Conservation (phyloP, 2,888 invertebrate species). For the Chrysolina oricalcia region DNA sequence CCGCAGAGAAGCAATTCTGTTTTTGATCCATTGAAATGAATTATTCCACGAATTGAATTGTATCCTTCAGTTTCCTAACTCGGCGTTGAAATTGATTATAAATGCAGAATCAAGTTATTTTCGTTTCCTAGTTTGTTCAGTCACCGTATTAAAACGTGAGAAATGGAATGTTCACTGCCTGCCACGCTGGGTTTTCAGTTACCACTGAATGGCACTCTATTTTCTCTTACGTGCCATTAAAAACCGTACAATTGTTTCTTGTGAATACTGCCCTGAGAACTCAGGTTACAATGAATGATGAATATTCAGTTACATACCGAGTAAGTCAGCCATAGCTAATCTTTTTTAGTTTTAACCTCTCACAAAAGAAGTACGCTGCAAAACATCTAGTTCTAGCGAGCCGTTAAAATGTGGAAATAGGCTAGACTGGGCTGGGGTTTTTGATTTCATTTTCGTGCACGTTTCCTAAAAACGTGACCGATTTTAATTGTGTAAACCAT, state of each 20-base stretch:
- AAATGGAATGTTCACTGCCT: constrained; percentile 38
- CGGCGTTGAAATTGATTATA: constrained; percentile 20
- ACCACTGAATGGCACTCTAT: constrained; percentile 36
- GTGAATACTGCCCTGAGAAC: constrained; percentile 25
- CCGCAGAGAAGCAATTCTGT: neutral
- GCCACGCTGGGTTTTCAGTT: constrained; percentile 30
- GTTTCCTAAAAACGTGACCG: too few relatives aligned
- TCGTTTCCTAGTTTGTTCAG: constrained; percentile 38
- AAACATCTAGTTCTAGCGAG: neutral
- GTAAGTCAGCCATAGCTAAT: constrained; percentile 8
- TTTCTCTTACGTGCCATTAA: constrained; percentile 35
- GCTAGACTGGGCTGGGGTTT: too few relatives aligned
- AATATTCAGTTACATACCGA: constrained; percentile 26
- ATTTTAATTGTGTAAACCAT: too few relatives aligned
- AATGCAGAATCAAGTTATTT: constrained; percentile 16
- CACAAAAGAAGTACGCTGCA: neutral
- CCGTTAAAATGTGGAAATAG: neutral
- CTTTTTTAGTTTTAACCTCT: neutral
- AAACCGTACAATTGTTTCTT: constrained; percentile 29
- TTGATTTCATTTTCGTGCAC: too few relatives aligned
- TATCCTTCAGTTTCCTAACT: constrained; percentile 2
- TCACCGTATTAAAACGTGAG: constrained; percentile 41
- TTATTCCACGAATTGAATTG: neutral
- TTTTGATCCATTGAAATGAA: neutral
- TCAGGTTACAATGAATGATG: constrained; percentile 21